These are phyloP conservation scores for Chalcis sispes DNA, from an alignment of 2,888 invertebrate genomes.

Conservation along the genomic window DNA sequence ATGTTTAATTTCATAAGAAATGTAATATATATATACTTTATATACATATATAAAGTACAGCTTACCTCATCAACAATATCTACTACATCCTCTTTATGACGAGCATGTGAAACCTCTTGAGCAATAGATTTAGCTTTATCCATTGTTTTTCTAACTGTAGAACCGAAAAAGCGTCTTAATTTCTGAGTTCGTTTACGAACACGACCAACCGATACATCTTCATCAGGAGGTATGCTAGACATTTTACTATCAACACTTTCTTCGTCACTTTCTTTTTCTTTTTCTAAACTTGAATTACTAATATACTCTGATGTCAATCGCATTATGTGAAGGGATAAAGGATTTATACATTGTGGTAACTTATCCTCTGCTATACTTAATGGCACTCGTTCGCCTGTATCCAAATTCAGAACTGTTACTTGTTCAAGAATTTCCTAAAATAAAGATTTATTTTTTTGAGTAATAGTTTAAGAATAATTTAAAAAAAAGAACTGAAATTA, in stretches of 20 bases:
- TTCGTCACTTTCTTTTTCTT: conserved; percentile 86
- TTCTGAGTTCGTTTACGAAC: conserved; percentile 79
- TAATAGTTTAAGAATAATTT: not conserved
- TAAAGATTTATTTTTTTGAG: not conserved
- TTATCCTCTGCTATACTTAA: conserved; percentile 96
- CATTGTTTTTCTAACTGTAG: conserved; percentile 93
- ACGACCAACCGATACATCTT: conserved; percentile 76
- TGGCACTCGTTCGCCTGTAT: conserved; percentile 94
- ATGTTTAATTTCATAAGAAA: not conserved
- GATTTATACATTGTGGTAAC: conserved; percentile 93
- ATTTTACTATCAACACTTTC: conserved; percentile 84
- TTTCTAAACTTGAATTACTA: conserved; percentile 81
- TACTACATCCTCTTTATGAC: conserved; percentile 90
- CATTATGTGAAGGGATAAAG: conserved; percentile 96
- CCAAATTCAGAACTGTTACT: conserved; percentile 89
- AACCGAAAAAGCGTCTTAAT: conserved; percentile 89
- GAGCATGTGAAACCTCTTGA: conserved; percentile 91
- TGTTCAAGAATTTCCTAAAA: conserved; percentile 91
- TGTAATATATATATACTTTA: not conserved
- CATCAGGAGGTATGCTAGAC: conserved; percentile 78
- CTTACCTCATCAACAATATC: conserved; percentile 88
- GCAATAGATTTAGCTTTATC: conserved; percentile 93
- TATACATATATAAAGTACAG: not conserved
- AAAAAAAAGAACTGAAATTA: not conserved
- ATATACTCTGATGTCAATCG: conserved; percentile 94